Conservation (phyloP, 1,140 invertebrate species). For the Pseudomyrmex gracilis region DNA sequence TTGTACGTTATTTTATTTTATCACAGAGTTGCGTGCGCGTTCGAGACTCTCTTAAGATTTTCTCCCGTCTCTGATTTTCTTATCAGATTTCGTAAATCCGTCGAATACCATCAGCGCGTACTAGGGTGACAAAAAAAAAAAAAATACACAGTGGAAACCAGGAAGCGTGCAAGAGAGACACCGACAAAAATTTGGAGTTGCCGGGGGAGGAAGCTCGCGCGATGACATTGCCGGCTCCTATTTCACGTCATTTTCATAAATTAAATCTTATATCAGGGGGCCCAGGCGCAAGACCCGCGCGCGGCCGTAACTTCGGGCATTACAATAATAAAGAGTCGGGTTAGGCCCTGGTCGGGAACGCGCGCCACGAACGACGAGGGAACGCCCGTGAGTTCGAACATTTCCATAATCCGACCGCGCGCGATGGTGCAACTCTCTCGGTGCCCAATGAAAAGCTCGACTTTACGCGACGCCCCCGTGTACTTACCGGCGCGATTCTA, state of each 20-base stretch:
- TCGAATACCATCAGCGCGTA: slow-evolving; percentile 63
- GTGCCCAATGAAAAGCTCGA: slow-evolving; percentile 79
- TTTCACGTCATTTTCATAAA: slow-evolving; percentile 79
- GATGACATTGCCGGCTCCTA: slow-evolving; percentile 74
- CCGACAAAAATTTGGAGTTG: slow-evolving; percentile 65
- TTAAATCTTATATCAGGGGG: slow-evolving; percentile 76
- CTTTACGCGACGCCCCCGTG: slow-evolving; percentile 72
- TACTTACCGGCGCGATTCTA: slow-evolving; percentile 24
- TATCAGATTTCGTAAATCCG: slow-evolving; percentile 54
- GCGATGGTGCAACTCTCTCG: slow-evolving; percentile 45
- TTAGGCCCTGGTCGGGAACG: slow-evolving; percentile 68
- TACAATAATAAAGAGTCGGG: slow-evolving; percentile 83
- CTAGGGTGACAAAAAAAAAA: slow-evolving; percentile 10
- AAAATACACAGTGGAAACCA: neutral
- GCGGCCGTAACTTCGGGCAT: slow-evolving; percentile 81
- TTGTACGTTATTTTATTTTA: slow-evolving; percentile 9
- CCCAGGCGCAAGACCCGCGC: slow-evolving; percentile 64
- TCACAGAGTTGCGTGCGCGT: slow-evolving; percentile 7
- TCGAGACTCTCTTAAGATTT: neutral
- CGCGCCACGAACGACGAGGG: slow-evolving; percentile 46
- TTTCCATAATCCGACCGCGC: slow-evolving; percentile 81
- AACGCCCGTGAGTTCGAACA: slow-evolving; percentile 67
- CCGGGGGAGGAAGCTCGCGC: slow-evolving; percentile 27
- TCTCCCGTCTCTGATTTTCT: neutral
- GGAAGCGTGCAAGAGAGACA: slow-evolving; percentile 23